Percentiles rank a stretch among this genome's conserved stretches.
Evolutionary conservation across 2,888 invertebrate species (phyloP).

Genomic region (Oscheius sp.): DNA sequence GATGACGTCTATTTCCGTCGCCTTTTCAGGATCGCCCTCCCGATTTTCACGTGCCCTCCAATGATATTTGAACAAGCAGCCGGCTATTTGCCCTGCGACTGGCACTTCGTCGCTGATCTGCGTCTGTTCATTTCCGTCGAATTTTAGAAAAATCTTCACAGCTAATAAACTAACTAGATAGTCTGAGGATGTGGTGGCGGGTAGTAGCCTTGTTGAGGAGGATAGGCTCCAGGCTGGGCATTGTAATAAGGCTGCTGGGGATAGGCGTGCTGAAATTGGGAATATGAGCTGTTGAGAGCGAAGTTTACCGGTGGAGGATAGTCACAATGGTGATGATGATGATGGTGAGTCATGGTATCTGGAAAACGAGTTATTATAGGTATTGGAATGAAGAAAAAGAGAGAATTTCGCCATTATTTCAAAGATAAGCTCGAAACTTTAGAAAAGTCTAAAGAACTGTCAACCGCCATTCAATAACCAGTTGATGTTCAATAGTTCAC

Average conservation of each 20-base stretch:
- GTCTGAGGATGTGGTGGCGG: constrained; percentile 10
- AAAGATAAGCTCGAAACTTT: too few species aligned
- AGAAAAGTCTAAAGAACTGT: too few species aligned
- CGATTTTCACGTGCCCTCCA: too few species aligned
- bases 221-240: background rate
- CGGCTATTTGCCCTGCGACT: background rate
- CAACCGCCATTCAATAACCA: too few species aligned
- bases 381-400: background rate
- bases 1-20: too few species aligned
- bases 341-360: constrained; percentile 2
- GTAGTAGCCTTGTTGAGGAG: constrained; percentile 21
- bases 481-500: too few species aligned
- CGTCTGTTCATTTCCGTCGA: too few species aligned
- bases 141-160: constrained; percentile 2
- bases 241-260: constrained; percentile 16
- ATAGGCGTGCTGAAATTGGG: background rate
- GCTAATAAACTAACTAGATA: constrained; percentile 22
- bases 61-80: too few species aligned
- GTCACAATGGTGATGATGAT: constrained; percentile 18
- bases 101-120: background rate
- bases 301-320: constrained; percentile 6
- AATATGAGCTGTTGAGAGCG: too few species aligned
- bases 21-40: too few species aligned
- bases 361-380: background rate
- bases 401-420: background rate